Base-by-base conservation (phyloP, 2,113 vertebrate species). In the Peromyscus polionotus region DNA sequence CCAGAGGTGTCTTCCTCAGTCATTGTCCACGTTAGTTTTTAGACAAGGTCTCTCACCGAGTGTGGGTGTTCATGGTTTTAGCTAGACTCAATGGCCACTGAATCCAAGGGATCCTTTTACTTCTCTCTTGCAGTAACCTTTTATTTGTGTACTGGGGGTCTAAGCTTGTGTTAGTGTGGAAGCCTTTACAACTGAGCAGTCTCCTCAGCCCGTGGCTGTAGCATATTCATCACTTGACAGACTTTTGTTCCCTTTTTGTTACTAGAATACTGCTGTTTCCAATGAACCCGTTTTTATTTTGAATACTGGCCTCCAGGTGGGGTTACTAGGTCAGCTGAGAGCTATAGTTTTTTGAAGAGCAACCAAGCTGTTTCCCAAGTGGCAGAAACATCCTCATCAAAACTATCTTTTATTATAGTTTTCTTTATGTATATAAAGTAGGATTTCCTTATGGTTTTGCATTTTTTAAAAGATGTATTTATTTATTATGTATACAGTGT, bases 361-460 rank as follows among this genome's bases (percentile, higher is more conserved):
- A 87, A 36, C 48, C 17, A 87, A 88, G 33, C 67, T 77, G 59
- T 95, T 91, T 91, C 36, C 28, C 73, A 91, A 77, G 36, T 90
- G 65, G 16, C 45, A 54, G 26, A 4, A 83, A 45, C 63, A 65
- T 63, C 65, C 14, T 84, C 17, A 90, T 24, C 51, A 87, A 12
- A 14, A 48, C 2, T 70, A 6, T 94, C 70, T 75, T 17, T 95
- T 61, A n/a, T 45, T 96, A 63, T 87, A 77, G 24, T 68, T 4
- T 48, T 81, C 42, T 39, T 90, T 36, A 8, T 93, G 19, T 51
- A n/a, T 31, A 1, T 65, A n/a, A 88, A 81, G 14, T 87, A 45
- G 73, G 12, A 3, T 45, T 76, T 65, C 63, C 26, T 65, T 65
- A 65, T 10, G 63, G 24, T 28, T 65, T 63, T 63, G 57, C 57